A percentile compares a stretch with the other conserved stretches of the same genome.
phyloP scores from a whole-genome alignment of 2,888 invertebrate genomes.

The Cartodere bifasciata region DNA sequence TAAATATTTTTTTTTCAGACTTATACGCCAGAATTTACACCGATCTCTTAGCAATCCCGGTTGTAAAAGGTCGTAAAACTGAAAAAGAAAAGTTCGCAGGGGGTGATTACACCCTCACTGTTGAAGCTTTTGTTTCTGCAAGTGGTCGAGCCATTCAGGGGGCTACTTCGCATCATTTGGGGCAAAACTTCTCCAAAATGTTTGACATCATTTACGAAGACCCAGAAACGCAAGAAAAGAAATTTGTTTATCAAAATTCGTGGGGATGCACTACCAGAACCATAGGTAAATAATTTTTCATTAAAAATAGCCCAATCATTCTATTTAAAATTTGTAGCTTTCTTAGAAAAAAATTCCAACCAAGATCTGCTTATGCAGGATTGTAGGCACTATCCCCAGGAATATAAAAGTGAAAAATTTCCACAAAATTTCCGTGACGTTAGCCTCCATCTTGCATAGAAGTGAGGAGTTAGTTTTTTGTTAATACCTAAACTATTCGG shows the following conservation, averaged over 20 bases:
- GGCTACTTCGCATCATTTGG: slow-evolving; percentile 95
- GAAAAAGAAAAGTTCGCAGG: slow-evolving; percentile 99
- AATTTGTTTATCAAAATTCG: slow-evolving; percentile 91
- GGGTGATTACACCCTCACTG: slow-evolving; percentile 92
- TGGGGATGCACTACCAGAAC: slow-evolving; percentile 98
- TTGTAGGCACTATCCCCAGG: too few species aligned
- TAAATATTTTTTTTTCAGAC: slow-evolving; percentile 51
- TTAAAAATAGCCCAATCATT: too few species aligned
- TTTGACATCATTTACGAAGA: slow-evolving; percentile 94
- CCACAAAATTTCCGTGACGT: too few species aligned
- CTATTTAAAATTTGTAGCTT: too few species aligned
- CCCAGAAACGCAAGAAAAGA: slow-evolving; percentile 78
- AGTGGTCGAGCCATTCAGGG: slow-evolving; percentile 93
- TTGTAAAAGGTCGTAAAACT: slow-evolving; percentile 89
- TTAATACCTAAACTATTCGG: too few species aligned
- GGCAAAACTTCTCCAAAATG: slow-evolving; percentile 99
- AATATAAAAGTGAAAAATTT: too few species aligned
- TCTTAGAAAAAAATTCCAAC: neutral
- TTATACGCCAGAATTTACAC: slow-evolving; percentile 86
- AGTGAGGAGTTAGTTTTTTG: too few species aligned
- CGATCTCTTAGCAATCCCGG: slow-evolving; percentile 84
- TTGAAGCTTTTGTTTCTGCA: slow-evolving; percentile 89
- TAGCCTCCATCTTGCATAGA: too few species aligned
- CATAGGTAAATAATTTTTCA: slow-evolving; percentile 55
- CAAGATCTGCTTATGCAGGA: too few species aligned